Percentiles rank a stretch among this genome's conserved stretches.
Conservation (phyloP, 2,113 vertebrate genomes). For the Meriones unguiculatus region DNA sequence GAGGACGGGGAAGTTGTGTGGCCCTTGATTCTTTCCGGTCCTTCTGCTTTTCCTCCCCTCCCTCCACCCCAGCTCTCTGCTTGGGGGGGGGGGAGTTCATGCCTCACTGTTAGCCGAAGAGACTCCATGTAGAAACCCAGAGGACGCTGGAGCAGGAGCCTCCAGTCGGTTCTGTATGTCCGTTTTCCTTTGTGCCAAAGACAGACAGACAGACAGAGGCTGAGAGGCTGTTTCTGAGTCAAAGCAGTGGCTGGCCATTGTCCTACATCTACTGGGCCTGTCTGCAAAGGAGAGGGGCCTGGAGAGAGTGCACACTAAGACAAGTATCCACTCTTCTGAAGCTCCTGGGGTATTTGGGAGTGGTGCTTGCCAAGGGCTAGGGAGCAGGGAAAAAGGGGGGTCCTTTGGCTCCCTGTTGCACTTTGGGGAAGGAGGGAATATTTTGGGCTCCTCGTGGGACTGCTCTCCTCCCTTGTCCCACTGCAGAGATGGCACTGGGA, state of each 20-base stretch:
- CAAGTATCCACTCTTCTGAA: not conserved
- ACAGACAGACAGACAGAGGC: slow-evolving; percentile 61
- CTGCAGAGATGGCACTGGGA: slow-evolving; percentile 45
- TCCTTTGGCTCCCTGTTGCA: slow-evolving; percentile 71
- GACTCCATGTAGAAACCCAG: slow-evolving; percentile 40
- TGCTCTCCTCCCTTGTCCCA: slow-evolving; percentile 22
- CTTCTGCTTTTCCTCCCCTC: not conserved
- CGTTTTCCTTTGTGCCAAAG: slow-evolving; percentile 82
- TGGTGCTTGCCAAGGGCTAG: slow-evolving; percentile 51
- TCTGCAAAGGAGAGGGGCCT: not conserved
- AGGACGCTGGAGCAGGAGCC: not conserved
- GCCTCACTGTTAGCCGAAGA: slow-evolving; percentile 52
- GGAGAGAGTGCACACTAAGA: not conserved
- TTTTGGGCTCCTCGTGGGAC: not conserved
- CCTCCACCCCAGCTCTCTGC: not conserved
- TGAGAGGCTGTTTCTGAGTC: slow-evolving; percentile 59
- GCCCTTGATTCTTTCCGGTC: not conserved
- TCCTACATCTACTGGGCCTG: not conserved
- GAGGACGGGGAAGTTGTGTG: slow-evolving; percentile 5
- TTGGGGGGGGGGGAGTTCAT: not conserved
- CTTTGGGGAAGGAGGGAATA: slow-evolving; percentile 75
- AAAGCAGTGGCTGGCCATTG: slow-evolving; percentile 46
- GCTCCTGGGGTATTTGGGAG: not conserved
- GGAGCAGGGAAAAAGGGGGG: slow-evolving; percentile 57
- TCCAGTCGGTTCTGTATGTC: slow-evolving; percentile 43